Evolutionary conservation across 2,888 invertebrate genomes (phyloP), one percentile per base, ranked within the genome.

Genomic region (Drosophila paranaensis): DNA sequence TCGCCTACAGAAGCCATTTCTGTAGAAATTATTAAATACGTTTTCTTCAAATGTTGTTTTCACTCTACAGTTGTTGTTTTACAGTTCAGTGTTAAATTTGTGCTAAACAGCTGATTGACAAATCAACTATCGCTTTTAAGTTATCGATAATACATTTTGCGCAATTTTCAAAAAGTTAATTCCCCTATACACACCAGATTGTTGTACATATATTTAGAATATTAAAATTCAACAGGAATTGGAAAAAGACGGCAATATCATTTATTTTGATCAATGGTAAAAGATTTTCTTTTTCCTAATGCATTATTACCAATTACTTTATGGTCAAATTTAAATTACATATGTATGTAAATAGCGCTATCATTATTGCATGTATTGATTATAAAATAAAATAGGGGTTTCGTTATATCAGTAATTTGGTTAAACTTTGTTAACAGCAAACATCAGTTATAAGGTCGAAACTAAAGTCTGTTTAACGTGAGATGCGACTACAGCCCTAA

Each of bases 1-100:
- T 96, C 96, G 27, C 94, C 72, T 56, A 39, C 8, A 9, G 67
- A 64, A 57, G 79, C 62, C 79, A 80, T 80, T 56, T 40, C 30
- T 53, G 16, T 33, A 4, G 39, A 45, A 62, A 54, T 55, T 27
- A 27, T 9, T 27, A 0, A 50, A 42, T 10, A n/a, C 9, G 42
- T 45, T 13, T 25, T 11, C 25, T 14, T 37, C 8, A 42, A 62
- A 42, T 35, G 39, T 53, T 57, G n/a, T 70, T 14, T 11, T 27
- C 39, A 13, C 25, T 14, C 37, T 30, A 43, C 54, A 42, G 33
- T 58, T 46, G 40, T 13, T 51, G 45, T 43, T 42, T 70, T 43
- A 58, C 30, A 54, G 60, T 64, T 64, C 74, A 73, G 37, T 63
- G 67, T 56, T 0, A 56, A 35, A 13, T 25, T 40, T 35, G 9